These are phyloP conservation scores for Eublepharis macularius DNA, from an alignment of 2,113 vertebrate species.

Conservation along the genomic window DNA sequence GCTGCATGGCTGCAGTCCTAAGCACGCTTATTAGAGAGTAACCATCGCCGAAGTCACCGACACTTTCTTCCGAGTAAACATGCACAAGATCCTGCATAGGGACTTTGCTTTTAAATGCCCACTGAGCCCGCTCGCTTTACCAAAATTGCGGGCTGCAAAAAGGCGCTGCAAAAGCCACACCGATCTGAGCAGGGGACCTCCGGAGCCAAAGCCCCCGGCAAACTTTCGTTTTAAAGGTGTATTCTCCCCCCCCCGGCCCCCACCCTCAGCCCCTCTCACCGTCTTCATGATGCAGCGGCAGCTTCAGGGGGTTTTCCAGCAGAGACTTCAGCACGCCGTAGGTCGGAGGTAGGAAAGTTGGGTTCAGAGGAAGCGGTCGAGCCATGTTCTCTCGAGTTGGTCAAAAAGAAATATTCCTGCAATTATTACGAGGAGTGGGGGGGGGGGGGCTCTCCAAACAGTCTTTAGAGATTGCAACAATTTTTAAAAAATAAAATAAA, in stretches of 20 bases:
- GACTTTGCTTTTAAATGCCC: neutral
- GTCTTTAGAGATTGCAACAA: neutral
- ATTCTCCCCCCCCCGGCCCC: neutral
- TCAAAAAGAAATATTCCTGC: neutral
- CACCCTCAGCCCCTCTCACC: slow-evolving; percentile 77
- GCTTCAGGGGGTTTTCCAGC: slow-evolving; percentile 96
- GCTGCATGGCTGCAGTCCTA: neutral
- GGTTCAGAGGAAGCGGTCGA: slow-evolving; percentile 85
- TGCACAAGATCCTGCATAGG: neutral
- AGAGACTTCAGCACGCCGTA: slow-evolving; percentile 96
- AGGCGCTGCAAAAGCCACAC: neutral
- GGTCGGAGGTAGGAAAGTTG: slow-evolving; percentile 90
- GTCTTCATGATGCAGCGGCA: slow-evolving; percentile 92
- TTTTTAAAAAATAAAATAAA: slow-evolving; percentile 6
- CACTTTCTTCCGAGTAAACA: neutral
- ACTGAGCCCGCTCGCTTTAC: neutral
- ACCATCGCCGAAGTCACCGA: neutral
- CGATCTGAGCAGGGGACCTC: neutral
- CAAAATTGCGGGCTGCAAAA: neutral
- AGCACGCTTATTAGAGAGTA: neutral
- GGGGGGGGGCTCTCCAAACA: neutral
- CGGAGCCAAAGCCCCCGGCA: neutral
- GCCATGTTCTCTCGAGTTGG: slow-evolving; percentile 85
- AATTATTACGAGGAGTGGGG: too few species aligned
- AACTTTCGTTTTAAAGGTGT: neutral